Base-by-base conservation (phyloP, 2,888 invertebrate species). In the Diloba caeruleocephala region DNA sequence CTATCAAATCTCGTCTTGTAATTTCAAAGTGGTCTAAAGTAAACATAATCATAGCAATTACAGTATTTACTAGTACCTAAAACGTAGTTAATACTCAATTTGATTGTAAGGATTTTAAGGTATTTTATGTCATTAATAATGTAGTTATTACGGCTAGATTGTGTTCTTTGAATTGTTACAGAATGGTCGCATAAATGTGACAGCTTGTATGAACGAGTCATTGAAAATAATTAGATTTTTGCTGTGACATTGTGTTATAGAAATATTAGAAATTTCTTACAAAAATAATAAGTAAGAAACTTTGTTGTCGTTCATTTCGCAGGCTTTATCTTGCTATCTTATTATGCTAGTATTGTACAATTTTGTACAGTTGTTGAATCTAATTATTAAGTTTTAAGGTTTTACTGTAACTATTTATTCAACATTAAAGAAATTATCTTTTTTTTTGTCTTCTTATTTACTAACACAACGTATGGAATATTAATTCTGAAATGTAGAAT, bases 291-390 rank as follows among this genome's bases (percentile, higher is more conserved):
- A 14, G 1, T 41, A 43, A 29, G 15, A 13, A 37, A 36, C 8
- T 29, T 23, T 41, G 28, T 37, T 21, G 9, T 63, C 21, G 29
- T 46, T 56, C 29, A 25, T 19, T 38, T 41, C n/a, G 32, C 13
- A 29, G 29, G 29, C 9, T 55, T 66, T 34, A 58, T 50, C 58
- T 63, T 56, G 64, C 62, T 49, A 32, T 50, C 71, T 31, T 60
- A 55, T 71, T 54, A 62, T 53, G 65, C 58, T 74, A 71, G 63
- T 68, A 62, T 71, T 72, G 91, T 92, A 91, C 91, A 89, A 85
- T 88, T 66, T 66, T 90, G 92, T 91, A 90, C 90, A 91, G 89
- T 81, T 76, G 78, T 80, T 87, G 92, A 89, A 92, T 92, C 92
- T 92, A 82, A 85, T 78, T 76, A 68, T 74, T 76, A 76, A 79